A percentile compares a stretch with the other conserved stretches of the same genome.
Conservation (phyloP, 2,888 invertebrate genomes). For the Pardosa pseudoannulata region DNA sequence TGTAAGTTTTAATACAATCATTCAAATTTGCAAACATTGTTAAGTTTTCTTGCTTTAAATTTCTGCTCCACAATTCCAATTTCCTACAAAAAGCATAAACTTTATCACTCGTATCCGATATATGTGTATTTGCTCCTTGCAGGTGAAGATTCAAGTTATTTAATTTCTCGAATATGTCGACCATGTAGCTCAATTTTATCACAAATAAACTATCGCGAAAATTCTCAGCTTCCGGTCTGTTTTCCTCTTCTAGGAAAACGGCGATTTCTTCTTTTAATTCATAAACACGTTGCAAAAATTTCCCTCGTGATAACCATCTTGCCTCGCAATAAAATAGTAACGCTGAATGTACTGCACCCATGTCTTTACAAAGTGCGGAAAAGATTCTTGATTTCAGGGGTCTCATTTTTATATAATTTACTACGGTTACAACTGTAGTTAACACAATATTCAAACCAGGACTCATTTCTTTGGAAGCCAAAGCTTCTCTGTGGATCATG, state of each 20-base stretch:
- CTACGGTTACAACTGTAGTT: constrained; percentile 29
- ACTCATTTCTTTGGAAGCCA: constrained; percentile 32
- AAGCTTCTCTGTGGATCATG: constrained; percentile 41
- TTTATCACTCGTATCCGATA: constrained; percentile 52
- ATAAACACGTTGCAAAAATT: constrained; percentile 6
- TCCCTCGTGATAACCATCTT: constrained; percentile 2
- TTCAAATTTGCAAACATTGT: constrained; percentile 42
- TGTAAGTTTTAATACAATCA: constrained; percentile 20
- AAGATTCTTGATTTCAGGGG: constrained; percentile 21
- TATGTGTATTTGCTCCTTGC: constrained; percentile 43
- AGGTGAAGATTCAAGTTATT: constrained; percentile 52
- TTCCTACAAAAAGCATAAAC: constrained; percentile 47
- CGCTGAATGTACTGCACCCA: not conserved
- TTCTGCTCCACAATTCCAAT: constrained; percentile 56
- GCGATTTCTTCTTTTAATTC: constrained; percentile 27
- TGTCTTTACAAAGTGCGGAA: constrained; percentile 7
- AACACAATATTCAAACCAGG: constrained; percentile 35
- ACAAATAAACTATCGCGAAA: constrained; percentile 57
- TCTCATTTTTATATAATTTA: constrained; percentile 40
- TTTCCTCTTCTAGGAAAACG: constrained; percentile 40
- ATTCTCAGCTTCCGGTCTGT: constrained; percentile 45
- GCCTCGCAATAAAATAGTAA: constrained; percentile 17
- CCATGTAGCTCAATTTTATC: constrained; percentile 54
- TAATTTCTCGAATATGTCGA: constrained; percentile 57
- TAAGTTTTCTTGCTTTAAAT: constrained; percentile 45